phyloP scores from a whole-genome alignment of 2,888 invertebrate species.

The Nomada goodeniana region DNA sequence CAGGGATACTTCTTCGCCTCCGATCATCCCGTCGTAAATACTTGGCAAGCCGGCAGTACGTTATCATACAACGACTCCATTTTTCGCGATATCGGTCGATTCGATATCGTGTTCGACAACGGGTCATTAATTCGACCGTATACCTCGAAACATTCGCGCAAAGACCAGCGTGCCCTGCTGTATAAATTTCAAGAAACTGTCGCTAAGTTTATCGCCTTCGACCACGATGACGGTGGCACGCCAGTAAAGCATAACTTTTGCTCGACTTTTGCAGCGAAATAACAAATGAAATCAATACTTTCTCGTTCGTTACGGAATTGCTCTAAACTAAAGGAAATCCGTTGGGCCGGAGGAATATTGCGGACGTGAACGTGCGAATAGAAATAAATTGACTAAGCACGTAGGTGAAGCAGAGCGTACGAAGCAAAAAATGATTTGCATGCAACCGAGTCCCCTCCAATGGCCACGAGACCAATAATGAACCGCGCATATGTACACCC shows the following conservation, averaged over 20 bases:
- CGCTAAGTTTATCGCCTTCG: constrained; percentile 36
- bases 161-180: constrained; percentile 13
- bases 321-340: too few relatives aligned
- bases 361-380: too few relatives aligned
- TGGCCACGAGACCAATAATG: too few relatives aligned
- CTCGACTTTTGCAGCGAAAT: constrained; percentile 22
- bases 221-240: not conserved
- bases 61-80: constrained; percentile 36
- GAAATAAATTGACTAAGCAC: too few relatives aligned
- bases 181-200: constrained; percentile 22
- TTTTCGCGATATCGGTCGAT: constrained; percentile 30
- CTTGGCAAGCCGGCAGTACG: constrained; percentile 43
- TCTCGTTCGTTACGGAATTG: too few relatives aligned
- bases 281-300: not conserved
- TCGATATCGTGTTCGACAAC: constrained; percentile 46
- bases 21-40: constrained; percentile 58
- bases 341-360: too few relatives aligned
- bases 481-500: too few relatives aligned
- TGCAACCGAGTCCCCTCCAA: too few relatives aligned
- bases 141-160: constrained; percentile 20
- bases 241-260: constrained; percentile 14
- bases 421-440: too few relatives aligned
- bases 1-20: not conserved
- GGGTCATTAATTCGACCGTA: constrained; percentile 49
- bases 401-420: too few relatives aligned